Conservation (phyloP, 2,888 invertebrate genomes). For the Epinotia demarniana region DNA sequence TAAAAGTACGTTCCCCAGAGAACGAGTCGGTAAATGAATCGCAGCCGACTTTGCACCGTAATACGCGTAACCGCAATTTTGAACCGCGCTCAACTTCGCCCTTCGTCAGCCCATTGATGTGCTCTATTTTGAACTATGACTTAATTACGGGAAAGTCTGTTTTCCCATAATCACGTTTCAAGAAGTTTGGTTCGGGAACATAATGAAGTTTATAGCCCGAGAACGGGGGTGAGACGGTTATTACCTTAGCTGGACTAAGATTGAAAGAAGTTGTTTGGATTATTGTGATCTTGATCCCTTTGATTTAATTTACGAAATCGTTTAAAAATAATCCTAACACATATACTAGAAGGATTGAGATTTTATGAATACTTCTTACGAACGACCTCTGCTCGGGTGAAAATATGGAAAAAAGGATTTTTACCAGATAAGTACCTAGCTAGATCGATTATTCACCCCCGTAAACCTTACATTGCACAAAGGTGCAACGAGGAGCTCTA, state of each 20-base stretch:
- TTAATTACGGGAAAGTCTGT: slow-evolving; percentile 1
- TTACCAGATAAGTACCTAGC: no score
- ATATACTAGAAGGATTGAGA: neutral
- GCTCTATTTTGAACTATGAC: slow-evolving; percentile 1
- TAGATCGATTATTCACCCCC: no score
- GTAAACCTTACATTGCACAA: no score
- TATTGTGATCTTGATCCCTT: neutral
- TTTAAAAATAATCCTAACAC: neutral
- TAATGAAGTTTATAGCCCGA: slow-evolving; percentile 14
- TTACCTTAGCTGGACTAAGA: neutral
- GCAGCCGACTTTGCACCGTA: slow-evolving; percentile 45
- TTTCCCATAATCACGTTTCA: neutral
- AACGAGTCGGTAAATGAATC: slow-evolving; percentile 58
- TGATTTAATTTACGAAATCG: neutral
- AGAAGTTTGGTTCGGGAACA: neutral
- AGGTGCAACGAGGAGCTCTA: no score
- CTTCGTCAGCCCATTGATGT: neutral
- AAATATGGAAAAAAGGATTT: no score
- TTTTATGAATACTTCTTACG: neutral
- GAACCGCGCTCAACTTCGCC: slow-evolving; percentile 18
- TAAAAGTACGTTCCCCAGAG: slow-evolving; percentile 62
- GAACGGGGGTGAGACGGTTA: neutral
- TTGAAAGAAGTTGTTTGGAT: neutral
- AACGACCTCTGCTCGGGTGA: no score
- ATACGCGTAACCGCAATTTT: slow-evolving; percentile 35